Percentiles rank a stretch among this genome's conserved stretches.
These are phyloP conservation scores for Parnassius smintheus DNA, from an alignment of 2,888 invertebrate species.

Conservation along the genomic window DNA sequence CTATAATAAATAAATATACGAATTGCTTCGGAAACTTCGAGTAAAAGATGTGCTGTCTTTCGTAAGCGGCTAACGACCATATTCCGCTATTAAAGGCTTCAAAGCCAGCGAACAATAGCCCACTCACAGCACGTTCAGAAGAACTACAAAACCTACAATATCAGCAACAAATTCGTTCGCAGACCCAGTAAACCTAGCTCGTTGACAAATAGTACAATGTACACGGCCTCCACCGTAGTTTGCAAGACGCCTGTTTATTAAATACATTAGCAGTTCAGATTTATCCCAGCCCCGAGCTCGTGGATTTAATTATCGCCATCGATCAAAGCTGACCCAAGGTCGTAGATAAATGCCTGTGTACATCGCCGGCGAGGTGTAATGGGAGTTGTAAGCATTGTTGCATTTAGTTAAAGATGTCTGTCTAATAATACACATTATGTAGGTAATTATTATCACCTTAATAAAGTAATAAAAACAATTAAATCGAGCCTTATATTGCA, in stretches of 20 bases:
- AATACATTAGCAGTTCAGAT: slow-evolving; percentile 42
- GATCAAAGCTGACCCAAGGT: slow-evolving; percentile 44
- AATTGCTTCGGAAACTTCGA: too few relatives aligned
- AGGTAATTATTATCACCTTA: background rate
- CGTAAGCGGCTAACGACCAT: slow-evolving; percentile 6
- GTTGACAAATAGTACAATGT: slow-evolving; percentile 21
- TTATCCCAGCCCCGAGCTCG: slow-evolving; percentile 36
- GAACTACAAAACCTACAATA: slow-evolving; percentile 21
- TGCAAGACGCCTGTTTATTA: slow-evolving; percentile 39
- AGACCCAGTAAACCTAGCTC: slow-evolving; percentile 2
- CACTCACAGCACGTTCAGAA: slow-evolving; percentile 7
- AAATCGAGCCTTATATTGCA: too few relatives aligned
- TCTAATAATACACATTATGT: background rate
- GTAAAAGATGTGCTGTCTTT: too few relatives aligned
- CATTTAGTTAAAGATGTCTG: slow-evolving; percentile 9
- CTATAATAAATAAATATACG: too few relatives aligned
- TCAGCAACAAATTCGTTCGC: slow-evolving; percentile 17
- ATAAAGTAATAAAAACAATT: too few relatives aligned
- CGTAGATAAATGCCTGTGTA: slow-evolving; percentile 38
- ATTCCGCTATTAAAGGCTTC: slow-evolving; percentile 12
- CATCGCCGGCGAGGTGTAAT: slow-evolving; percentile 28
- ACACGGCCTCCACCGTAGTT: slow-evolving; percentile 29
- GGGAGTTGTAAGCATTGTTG: slow-evolving; percentile 13
- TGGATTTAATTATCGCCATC: slow-evolving; percentile 41
- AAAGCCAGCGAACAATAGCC: slow-evolving; percentile 18